Percentiles rank a stretch among this genome's conserved stretches.
Conservation (phyloP, 2,113 vertebrate genomes). For the Peromyscus californicus region DNA sequence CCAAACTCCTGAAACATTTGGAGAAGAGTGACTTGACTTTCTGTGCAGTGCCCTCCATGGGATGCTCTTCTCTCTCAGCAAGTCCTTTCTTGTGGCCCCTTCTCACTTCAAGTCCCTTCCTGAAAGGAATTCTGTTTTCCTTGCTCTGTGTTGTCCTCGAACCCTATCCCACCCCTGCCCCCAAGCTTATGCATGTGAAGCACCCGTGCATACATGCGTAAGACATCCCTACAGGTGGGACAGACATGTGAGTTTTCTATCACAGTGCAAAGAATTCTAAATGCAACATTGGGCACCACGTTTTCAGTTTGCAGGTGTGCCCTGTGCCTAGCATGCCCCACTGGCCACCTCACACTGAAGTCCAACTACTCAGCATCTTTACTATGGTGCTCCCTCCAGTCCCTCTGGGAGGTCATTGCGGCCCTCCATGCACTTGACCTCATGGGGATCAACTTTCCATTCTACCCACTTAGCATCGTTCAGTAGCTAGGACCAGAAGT, state of each 20-base stretch:
- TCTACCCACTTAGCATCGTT: not conserved
- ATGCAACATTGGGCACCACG: accelerated
- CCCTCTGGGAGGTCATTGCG: not conserved
- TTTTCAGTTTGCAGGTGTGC: not conserved
- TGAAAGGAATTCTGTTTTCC: not conserved
- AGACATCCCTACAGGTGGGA: not conserved
- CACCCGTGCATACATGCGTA: not conserved
- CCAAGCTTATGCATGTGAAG: not conserved
- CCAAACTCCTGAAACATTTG: not conserved
- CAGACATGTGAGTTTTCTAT: not conserved
- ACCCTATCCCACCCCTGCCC: too few species aligned
- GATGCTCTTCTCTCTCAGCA: not conserved
- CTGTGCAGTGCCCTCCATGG: too few species aligned
- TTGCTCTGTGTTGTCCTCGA: not conserved
- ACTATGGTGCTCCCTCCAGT: not conserved
- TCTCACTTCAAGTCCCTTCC: not conserved
- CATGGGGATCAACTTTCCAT: too few species aligned
- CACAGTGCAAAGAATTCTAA: not conserved
- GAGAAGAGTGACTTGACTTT: not conserved
- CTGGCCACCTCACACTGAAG: not conserved
- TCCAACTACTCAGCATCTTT: not conserved
- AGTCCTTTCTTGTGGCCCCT: not conserved
- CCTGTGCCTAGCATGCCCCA: not conserved
- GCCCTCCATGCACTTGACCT: not conserved
- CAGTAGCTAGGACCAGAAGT: not conserved